These are phyloP conservation scores for Corapipo altera DNA, from an alignment of 2,113 vertebrate genomes.

Conservation along the genomic window DNA sequence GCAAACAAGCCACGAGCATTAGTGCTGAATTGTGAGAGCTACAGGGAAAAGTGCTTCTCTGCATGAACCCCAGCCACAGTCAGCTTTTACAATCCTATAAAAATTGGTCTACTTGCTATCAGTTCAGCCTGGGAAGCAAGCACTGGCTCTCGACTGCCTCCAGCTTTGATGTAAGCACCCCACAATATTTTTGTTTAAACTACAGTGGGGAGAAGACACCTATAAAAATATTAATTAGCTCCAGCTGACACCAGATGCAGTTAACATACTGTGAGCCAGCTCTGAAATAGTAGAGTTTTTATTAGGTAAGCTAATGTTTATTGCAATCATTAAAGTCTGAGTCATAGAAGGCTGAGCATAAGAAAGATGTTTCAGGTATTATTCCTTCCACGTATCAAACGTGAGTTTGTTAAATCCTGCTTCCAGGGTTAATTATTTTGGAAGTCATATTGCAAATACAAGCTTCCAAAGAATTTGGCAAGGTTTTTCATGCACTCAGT, in stretches of 20 bases:
- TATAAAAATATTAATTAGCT: conserved; percentile 86
- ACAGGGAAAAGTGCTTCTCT: conserved; percentile 61
- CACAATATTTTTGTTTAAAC: conserved; percentile 74
- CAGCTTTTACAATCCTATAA: conserved; percentile 77
- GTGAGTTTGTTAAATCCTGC: background rate
- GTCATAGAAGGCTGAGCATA: conserved; percentile 60
- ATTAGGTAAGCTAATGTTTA: conserved; percentile 82
- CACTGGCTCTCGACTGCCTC: conserved; percentile 61
- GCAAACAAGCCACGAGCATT: conserved; percentile 23
- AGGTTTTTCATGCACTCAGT: background rate
- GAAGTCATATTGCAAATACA: background rate
- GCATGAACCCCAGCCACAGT: conserved; percentile 58
- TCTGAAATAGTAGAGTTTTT: conserved; percentile 73
- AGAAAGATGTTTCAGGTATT: conserved; percentile 45
- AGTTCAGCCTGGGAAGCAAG: conserved; percentile 60
- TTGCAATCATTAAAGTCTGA: conserved; percentile 73
- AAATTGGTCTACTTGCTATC: conserved; percentile 75
- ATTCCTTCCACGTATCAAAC: conserved; percentile 28
- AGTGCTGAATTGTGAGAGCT: conserved; percentile 40
- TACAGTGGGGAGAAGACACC: conserved; percentile 73
- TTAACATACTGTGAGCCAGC: conserved; percentile 57
- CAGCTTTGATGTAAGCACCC: conserved; percentile 73
- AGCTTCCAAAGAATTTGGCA: background rate
- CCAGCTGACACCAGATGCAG: conserved; percentile 77
- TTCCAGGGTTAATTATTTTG: conserved; percentile 22